Evolutionary conservation across 2,888 invertebrate species (phyloP), one percentile per base, ranked within the genome.

Genomic region (Caenorhabditis panamensis): DNA sequence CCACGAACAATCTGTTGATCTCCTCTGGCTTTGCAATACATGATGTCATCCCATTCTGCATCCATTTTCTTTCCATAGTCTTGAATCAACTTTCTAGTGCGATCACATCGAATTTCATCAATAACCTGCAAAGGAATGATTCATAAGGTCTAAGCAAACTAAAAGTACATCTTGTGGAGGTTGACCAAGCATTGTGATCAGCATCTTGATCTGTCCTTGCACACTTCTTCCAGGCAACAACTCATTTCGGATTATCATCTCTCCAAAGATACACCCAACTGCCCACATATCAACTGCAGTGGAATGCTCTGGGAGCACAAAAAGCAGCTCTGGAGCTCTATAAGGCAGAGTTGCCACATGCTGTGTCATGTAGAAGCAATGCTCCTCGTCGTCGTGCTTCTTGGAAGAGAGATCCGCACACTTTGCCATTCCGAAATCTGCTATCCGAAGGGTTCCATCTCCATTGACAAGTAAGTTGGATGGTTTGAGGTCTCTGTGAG

Each of bases 201-300:
- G 79, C 44, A 89, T 84, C 66, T 88, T 88, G 64, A 89, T 89
- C 76, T 89, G 89, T 13, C 84, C 84, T 9, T 86, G 82, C 26
- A 89, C 89, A 72, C 86, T 87, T 79, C 88, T 82, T 41, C 88
- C 88, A 0, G 89, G 88, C 56, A 89, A 85, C 3, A 88, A 58
- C 58, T 88, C 88, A 28, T 86, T 79, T 36, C 87, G 66, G n/a
- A 88, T 78, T 44, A 88, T 80, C 89, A 89, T 89, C 77, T 89
- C 89, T 20, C 86, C 89, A 67, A 88, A 84, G 67, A 89, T 89
- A 58, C 89, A 89, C 54, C 88, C 89, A 24, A 89, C 88, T 4
- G 89, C 89, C 88, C 89, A 89, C 87, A 89, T 88, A 63, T 89
- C 89, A 18, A 89, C 89, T 41, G 88, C 88, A 0, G 88, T 89